Percentiles rank a stretch among this genome's conserved stretches.
Conservation (phyloP, 2,113 vertebrate genomes). For the Melanostigma gelatinosum region DNA sequence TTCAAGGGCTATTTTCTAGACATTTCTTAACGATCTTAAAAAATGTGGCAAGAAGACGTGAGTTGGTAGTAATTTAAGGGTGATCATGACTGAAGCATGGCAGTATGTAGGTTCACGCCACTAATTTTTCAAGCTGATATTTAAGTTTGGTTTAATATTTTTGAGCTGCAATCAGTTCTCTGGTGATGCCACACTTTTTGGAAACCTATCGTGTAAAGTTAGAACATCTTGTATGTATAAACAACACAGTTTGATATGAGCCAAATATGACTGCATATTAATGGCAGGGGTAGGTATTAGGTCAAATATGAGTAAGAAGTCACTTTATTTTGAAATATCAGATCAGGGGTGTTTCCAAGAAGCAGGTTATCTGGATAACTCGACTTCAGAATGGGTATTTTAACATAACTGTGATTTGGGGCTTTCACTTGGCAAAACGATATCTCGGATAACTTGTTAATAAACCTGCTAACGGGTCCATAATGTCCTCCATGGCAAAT, state of each 20-base stretch:
- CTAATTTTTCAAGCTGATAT: constrained; percentile 40
- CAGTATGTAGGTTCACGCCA: constrained; percentile 28
- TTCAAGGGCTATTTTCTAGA: constrained; percentile 72
- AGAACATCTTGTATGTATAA: constrained; percentile 1
- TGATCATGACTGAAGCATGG: constrained; percentile 8
- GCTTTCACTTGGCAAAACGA: background rate
- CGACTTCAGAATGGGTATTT: background rate
- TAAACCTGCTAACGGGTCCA: background rate
- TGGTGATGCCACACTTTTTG: background rate
- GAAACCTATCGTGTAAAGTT: background rate
- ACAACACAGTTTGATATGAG: constrained; percentile 7
- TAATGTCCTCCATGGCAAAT: background rate
- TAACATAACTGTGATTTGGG: background rate
- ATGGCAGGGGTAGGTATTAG: background rate
- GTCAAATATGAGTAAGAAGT: background rate
- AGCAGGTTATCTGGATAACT: background rate
- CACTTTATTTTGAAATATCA: constrained; percentile 5
- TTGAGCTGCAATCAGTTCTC: constrained; percentile 20
- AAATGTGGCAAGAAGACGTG: constrained; percentile 20
- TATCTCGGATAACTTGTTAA: background rate
- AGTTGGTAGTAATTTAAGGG: background rate
- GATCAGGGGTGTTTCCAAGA: background rate
- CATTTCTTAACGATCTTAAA: constrained; percentile 39
- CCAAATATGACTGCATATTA: constrained; percentile 24
- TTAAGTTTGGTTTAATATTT: constrained; percentile 20